Base-by-base conservation (phyloP, 2,888 invertebrate genomes). In the Drosophila merina region DNA sequence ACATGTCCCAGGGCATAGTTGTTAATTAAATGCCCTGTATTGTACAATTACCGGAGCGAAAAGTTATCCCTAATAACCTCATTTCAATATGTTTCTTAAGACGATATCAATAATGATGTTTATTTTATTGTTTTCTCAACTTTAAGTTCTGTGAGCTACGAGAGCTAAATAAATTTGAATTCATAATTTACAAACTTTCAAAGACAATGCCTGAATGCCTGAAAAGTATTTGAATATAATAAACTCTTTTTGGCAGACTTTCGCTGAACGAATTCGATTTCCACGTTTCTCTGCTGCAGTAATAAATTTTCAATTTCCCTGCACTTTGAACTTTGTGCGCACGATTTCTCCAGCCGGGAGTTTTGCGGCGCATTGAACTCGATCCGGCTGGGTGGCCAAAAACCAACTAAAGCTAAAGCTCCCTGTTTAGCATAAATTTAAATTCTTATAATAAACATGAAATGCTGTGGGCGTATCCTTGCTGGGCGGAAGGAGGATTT, bases 361-460 rank as follows among this genome's bases (percentile, higher is more conserved):
- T 38, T 62, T 42, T n/a, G 48, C 6, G 60, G 60, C 47, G 63
- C 60, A 63, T 28, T 62, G 60, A 62, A 62, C 60, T 10, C 64
- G n/a, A 6, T n/a, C 33, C 12, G 31, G 25, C 5, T 45, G 45
- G 55, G 9, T 55, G 25, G 55, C 33, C 26, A 33, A 59, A 44
- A 66, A 64, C 52, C 70, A 36, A 54, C 64, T 30, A 14, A 44
- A 63, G 20, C 30, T 38, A 9, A 1, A 20, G 20, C 14, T 20
- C 20, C 20, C 58, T 76, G 75, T 80, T 86, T 86, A 76, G 76
- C 88, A 84, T 86, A 84, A 72, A 88, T 84, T 86, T 74, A 76
- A 83, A 86, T 83, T 83, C 72, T 42, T 68, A 73, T 78, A 71
- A 71, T 74, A 85, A 85, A 82, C 76, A 76, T 64, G 83, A 72